A percentile compares a stretch with the other conserved stretches of the same genome.
These are phyloP conservation scores for Formica aserva DNA, from an alignment of 2,888 invertebrate genomes.

Conservation along the genomic window DNA sequence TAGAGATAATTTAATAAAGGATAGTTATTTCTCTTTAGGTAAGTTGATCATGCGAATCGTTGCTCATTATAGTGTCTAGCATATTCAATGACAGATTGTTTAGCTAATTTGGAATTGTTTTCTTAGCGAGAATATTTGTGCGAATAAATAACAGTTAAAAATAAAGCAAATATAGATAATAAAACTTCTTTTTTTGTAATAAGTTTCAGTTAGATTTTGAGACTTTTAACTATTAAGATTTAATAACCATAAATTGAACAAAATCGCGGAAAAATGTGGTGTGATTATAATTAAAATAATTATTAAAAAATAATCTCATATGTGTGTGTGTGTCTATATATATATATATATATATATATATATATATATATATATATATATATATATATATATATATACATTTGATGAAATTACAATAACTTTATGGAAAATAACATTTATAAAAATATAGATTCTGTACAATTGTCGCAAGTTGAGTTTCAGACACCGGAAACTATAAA, in stretches of 20 bases:
- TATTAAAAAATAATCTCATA: background rate
- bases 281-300: background rate
- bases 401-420: background rate
- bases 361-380: too few relatives aligned
- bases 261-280: background rate
- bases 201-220: background rate
- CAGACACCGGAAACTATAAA: slow-evolving; percentile 32
- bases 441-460: slow-evolving; percentile 12
- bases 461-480: slow-evolving; percentile 8
- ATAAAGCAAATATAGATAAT: background rate
- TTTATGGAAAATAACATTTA: background rate
- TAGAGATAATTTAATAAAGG: slow-evolving; percentile 9
- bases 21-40: slow-evolving; percentile 13
- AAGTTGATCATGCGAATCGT: background rate
- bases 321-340: too few relatives aligned
- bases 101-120: background rate
- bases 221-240: background rate
- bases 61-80: background rate
- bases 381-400: too few relatives aligned
- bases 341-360: too few relatives aligned
- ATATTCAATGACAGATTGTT: slow-evolving; percentile 1
- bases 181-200: background rate
- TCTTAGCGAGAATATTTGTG: background rate
- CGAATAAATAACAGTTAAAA: background rate
- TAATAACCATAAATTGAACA: background rate